Percentiles rank a stretch among this genome's conserved stretches.
Conservation (phyloP, 2,113 vertebrate genomes). For the Felis catus region F.catus_Fca126_mat1.0 CM031428.1:20843001-20843500, state of each 20-base stretch:
- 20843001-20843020: constrained; percentile 8
- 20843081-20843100: not conserved
- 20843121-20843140: not conserved
- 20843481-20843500: not conserved
- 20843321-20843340: not conserved
- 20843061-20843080: not conserved
- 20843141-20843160: not conserved
- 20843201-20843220: not conserved
- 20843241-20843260: not conserved
- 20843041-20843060: not conserved
- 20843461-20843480: not conserved
- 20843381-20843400: not conserved
- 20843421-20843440: not conserved
- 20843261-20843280: not conserved
- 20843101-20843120: not conserved
- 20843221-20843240: not conserved
- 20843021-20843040: not conserved
- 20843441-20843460: not conserved
- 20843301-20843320: not conserved
- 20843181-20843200: not conserved
- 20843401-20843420: not conserved
- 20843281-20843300: not conserved
- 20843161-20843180: not conserved
- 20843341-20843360: not conserved
- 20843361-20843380: not conserved